Evolutionary conservation across 2,113 vertebrate genomes (phyloP), one percentile per base, ranked within the genome.

Genomic region (Oenanthe oenanthe): DNA sequence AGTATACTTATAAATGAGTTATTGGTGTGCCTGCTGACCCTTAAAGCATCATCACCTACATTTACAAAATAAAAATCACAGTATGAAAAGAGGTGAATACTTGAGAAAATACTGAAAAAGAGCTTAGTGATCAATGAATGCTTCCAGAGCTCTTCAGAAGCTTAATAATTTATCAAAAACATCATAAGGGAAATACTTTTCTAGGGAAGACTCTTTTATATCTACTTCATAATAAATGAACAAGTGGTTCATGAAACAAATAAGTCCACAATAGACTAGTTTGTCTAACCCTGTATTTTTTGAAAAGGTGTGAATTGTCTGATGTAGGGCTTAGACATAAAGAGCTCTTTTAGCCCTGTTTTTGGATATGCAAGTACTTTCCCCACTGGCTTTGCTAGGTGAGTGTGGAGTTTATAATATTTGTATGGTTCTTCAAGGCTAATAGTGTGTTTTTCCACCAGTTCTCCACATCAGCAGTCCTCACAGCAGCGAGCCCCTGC

Each of bases 121-220:
- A 91, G 26, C 84, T 81, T 65, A 32, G 54, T 94, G 92, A 95
- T 96, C 72, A 88, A 29, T 86, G 70, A 90, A 47, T 6, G 4
- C 71, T 84, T 77, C 40, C 75, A 83, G 80, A 81, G 65, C 65
- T 88, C 81, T 93, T 92, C 21, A 72, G 72, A 71, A 91, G n/a
- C n/a, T 38, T 63, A 92, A 63, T 48, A 71, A 63, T 72, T 93
- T 81, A 89, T 89, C 31, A 78, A 71, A 89, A 91, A 17, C 21
- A 38, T 73, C 19, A 25, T 82, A 65, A 84, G 79, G 60, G 47
- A 57, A 51, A 50, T 81, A 47, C 5, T 94, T 92, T 94, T 67
- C 14, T 42, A 58, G 54, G 25, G 38, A 78, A 65, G 43, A 54
- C 48, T 62, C 57, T 79, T 76, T 75, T 68, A 31, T 40, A 68